Evolutionary conservation across 2,797 vertebrate genomes (phyloP).

Genomic region (Melanitta fusca): DNA sequence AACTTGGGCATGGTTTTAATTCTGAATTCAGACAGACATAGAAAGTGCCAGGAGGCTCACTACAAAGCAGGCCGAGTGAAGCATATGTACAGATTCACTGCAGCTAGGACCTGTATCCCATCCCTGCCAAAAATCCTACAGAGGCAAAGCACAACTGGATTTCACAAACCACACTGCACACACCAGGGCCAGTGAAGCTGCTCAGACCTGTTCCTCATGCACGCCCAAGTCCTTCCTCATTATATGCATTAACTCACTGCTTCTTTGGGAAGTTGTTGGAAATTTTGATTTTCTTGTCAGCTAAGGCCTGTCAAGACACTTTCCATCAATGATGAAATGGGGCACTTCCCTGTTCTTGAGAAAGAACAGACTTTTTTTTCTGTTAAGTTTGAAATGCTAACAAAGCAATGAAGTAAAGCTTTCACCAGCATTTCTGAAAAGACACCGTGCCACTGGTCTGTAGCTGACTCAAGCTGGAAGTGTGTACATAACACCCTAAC

Average conservation of each 20-base stretch:
- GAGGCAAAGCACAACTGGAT: not conserved
- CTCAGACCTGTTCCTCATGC: not conserved
- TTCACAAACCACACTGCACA: not conserved
- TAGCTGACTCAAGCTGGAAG: not conserved
- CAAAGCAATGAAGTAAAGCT: slow-evolving; percentile 57
- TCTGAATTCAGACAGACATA: not conserved
- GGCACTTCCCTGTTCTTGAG: slow-evolving; percentile 6
- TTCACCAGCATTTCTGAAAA: slow-evolving; percentile 31
- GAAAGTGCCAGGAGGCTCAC: not conserved
- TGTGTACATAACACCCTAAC: slow-evolving; percentile 55
- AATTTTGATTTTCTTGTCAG: not conserved
- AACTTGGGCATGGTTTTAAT: not conserved
- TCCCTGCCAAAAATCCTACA: not conserved
- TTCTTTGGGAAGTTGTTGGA: not conserved
- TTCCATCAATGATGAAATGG: not conserved
- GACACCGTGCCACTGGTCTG: not conserved
- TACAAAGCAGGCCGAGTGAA: not conserved
- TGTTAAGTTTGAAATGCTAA: slow-evolving; percentile 67
- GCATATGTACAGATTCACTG: not conserved
- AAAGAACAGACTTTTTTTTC: slow-evolving; percentile 47
- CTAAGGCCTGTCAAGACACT: not conserved
- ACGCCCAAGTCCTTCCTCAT: not conserved
- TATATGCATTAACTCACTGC: not conserved
- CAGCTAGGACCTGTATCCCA: not conserved
- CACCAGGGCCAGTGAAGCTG: not conserved